Percentiles rank a stretch among this genome's conserved stretches.
Conservation (phyloP, 1,140 invertebrate genomes). For the Magallana angulata region DNA sequence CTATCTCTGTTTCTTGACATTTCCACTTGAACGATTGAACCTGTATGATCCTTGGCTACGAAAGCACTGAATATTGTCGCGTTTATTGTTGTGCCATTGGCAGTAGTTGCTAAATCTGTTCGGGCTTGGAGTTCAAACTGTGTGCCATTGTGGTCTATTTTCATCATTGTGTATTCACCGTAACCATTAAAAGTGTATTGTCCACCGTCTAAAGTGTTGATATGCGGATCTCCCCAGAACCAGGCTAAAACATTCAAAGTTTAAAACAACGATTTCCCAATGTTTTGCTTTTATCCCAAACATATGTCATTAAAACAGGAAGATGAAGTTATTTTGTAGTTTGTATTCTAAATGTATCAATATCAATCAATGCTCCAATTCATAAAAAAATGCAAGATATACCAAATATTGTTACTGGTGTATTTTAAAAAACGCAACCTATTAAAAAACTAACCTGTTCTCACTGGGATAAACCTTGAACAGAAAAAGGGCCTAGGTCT, state of each 20-base stretch:
- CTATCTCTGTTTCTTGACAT: constrained; percentile 34
- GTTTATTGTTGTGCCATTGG: constrained; percentile 51
- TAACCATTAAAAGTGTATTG: constrained; percentile 58
- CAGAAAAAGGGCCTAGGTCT: neutral
- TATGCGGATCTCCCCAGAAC: constrained; percentile 57
- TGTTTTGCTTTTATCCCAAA: too few relatives aligned
- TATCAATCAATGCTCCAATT: too few relatives aligned
- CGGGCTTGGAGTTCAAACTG: constrained; percentile 50
- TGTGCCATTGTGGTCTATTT: constrained; percentile 39
- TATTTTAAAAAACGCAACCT: too few relatives aligned
- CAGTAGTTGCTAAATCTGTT: constrained; percentile 46
- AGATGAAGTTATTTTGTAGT: too few relatives aligned
- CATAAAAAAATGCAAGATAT: too few relatives aligned
- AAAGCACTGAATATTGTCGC: constrained; percentile 63
- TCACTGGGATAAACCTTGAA: neutral
- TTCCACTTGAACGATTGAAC: constrained; percentile 52
- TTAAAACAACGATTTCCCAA: too few relatives aligned
- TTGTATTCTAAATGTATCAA: too few relatives aligned
- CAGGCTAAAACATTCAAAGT: constrained; percentile 24
- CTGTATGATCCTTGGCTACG: constrained; percentile 47
- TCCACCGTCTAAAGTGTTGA: constrained; percentile 55
- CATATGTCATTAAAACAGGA: too few relatives aligned
- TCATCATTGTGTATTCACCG: constrained; percentile 54
- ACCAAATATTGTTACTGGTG: too few relatives aligned
- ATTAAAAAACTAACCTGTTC: neutral